These are phyloP conservation scores for Scaptomyza reducta DNA, from an alignment of 2,888 invertebrate genomes.

Conservation along the genomic window DNA sequence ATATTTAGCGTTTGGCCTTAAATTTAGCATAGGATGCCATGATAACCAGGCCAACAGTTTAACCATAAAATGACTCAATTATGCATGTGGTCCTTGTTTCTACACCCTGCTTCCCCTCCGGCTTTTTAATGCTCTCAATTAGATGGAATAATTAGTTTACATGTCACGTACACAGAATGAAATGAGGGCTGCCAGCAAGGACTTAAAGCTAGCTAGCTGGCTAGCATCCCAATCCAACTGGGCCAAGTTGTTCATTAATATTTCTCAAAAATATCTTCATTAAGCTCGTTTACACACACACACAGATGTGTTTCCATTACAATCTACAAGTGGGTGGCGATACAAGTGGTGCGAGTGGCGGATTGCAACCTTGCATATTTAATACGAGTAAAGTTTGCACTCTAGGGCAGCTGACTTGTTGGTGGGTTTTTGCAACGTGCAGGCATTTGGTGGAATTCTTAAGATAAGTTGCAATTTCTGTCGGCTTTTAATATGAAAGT, in stretches of 20 bases:
- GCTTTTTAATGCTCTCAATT: constrained; percentile 18
- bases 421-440: not conserved
- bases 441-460: too few relatives aligned
- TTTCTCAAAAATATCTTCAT: constrained; percentile 34
- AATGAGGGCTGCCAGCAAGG: constrained; percentile 15
- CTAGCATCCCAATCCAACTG: not conserved
- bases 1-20: constrained; percentile 20
- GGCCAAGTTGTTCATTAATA: constrained; percentile 27
- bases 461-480: not conserved
- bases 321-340: not conserved
- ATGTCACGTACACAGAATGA: constrained; percentile 39
- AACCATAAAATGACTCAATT: constrained; percentile 9
- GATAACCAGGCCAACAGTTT: constrained; percentile 1
- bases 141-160: constrained; percentile 41
- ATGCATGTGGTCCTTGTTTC: constrained; percentile 6
- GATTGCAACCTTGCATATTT: constrained; percentile 16
- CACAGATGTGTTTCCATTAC: constrained; percentile 11
- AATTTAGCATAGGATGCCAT: constrained; percentile 42
- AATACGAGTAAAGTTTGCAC: not conserved
- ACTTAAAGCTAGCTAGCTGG: constrained; percentile 4
- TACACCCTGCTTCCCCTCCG: not conserved
- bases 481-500: not conserved
- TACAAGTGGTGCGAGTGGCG: too few relatives aligned
- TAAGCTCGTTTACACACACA: constrained; percentile 5
- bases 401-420: not conserved